Evolutionary conservation across 2,888 invertebrate genomes (phyloP), one percentile per base, ranked within the genome.

Genomic region (Philopedon plagiatum): DNA sequence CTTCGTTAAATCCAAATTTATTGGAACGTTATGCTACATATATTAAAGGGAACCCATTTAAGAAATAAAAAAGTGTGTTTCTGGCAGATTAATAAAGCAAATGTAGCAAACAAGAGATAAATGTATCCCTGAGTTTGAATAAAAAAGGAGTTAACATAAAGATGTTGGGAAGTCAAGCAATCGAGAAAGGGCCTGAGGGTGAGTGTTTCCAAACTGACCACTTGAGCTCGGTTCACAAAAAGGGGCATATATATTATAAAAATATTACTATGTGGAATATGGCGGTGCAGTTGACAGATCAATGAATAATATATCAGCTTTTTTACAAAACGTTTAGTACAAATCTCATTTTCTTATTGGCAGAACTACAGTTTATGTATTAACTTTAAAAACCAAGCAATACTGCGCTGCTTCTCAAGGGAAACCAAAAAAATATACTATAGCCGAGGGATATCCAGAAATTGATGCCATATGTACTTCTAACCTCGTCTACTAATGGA

Each of bases 51-150:
- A 58, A 61, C 39, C 32, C 60, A 41, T 61, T 41, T 29, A 37
- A 46, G 34, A 69, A 63, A 63, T 56, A 66, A 75, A 75, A 73
- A 77, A 68, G 75, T 76, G 76, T 81, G 81, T 77, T 78, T 78
- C 73, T 81, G 81, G 78, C 81, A 81, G 80, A 76, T 77, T 77
- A 80, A 81, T 81, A 79, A 76, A 80, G 75, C 78, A 78, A 80
- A 81, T 80, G 78, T 80, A 79, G 77, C 77, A 75, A 76, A 74
- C 71, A 70, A 68, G 71, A 76, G 74, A 77, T 78, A 81, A 80
- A 79, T 81, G 80, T 80, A 78, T 78, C 78, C 78, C 77, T 78
- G 79, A 79, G 79, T 81, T 81, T 82, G 79, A 81, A 82, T 81
- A 79, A 79, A 79, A 81, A 79, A 79, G 76, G 80, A 77, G 77